Evolutionary conservation across 1,140 invertebrate species (phyloP), one percentile per base, ranked within the genome.

Genomic region (Conus ventricosus): DNA sequence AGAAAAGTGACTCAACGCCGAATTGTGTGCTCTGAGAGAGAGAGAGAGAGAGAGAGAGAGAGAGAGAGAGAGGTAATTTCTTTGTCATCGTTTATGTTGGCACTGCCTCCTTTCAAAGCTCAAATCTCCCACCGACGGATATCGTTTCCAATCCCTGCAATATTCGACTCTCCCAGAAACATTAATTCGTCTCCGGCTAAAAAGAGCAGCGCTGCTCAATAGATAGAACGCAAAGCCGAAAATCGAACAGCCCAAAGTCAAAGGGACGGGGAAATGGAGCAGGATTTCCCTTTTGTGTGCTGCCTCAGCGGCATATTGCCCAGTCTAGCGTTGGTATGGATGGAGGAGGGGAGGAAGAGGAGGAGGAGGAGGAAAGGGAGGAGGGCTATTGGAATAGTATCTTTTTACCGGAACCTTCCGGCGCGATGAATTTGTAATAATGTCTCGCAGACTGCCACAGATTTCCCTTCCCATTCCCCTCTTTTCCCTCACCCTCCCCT

Each of bases 361-460:
- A 60, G 8, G 57, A 15, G 15, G 8, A 39, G 39, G 39, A 39
- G 39, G 39, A 39, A 11, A 15, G 57, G 57, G 57, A 60, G 57
- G 57, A 8, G 8, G 57, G 57, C 57, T 60, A 60, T 60, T 60
- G 57, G 57, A 60, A 60, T 15, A 60, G 13, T 83, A 13, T 83
- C 25, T 83, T 83, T 54, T 54, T 83, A 23, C 53, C 11, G 25
- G 81, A 55, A n/a, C n/a, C 81, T 83, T 83, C 81, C 81, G 81
- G 55, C 17, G 81, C 55, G 13, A 83, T 83, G 81, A 54, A 83
- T 83, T 83, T 83, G 76, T 78, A 78, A 83, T 83, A 83, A 83
- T 83, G 53, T 83, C 7, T 83, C 11, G 20, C 8, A 5, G 55
- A 54, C 17, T 54, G 81, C 51, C 8, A 71, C 23, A 11, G 10